A percentile compares a stretch with the other conserved stretches of the same genome.
Evolutionary conservation across 2,888 invertebrate species (phyloP).

Genomic region (Rhagonycha fulva): DNA sequence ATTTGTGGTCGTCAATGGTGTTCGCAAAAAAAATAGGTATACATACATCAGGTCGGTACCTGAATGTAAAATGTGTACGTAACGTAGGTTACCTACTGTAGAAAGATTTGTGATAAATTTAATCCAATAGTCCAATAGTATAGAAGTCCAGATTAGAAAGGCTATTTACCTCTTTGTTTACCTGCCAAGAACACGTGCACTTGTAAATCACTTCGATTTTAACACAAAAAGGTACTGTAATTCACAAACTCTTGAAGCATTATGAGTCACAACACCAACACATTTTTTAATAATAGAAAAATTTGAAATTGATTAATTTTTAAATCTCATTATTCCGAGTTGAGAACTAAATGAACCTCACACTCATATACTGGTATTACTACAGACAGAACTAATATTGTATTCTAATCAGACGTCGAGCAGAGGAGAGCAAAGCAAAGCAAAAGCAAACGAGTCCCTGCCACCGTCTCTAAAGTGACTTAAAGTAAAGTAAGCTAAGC

Average conservation of each 20-base stretch:
- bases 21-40: background rate
- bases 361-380: background rate
- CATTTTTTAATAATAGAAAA: constrained; percentile 13
- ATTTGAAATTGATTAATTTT: background rate
- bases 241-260: constrained; percentile 7
- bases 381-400: constrained; percentile 15
- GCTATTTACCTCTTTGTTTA: constrained; percentile 33
- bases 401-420: constrained; percentile 26
- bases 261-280: constrained; percentile 7
- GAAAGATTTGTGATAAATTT: constrained; percentile 1
- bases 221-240: constrained; percentile 3
- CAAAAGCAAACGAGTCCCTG: constrained; percentile 22
- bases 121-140: background rate
- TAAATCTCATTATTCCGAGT: constrained; percentile 13
- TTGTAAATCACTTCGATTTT: constrained; percentile 7
- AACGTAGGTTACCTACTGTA: no score
- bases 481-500: background rate
- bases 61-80: no score
- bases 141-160: constrained; percentile 4
- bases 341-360: constrained; percentile 8
- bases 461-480: constrained; percentile 5
- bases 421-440: no score
- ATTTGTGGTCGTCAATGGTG: background rate
- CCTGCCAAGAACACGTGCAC: constrained; percentile 35
- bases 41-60: background rate